phyloP scores from a whole-genome alignment of 2,113 vertebrate genomes.

The Rhipidura dahli region DNA sequence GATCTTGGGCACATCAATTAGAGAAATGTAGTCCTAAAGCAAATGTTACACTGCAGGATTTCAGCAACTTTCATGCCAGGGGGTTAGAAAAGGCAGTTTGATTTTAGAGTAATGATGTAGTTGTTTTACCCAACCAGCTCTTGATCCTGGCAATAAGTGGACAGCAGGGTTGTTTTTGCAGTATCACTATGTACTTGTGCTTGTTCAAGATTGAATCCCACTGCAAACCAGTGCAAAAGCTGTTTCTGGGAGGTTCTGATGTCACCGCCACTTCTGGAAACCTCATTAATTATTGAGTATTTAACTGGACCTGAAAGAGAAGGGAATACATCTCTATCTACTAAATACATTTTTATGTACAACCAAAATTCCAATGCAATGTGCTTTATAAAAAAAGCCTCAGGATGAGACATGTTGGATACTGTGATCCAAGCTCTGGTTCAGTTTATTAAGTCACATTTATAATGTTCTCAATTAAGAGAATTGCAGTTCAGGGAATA shows the following conservation, averaged over 20 bases:
- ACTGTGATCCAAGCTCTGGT: not conserved
- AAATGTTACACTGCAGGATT: not conserved
- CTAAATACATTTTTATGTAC: slow-evolving; percentile 24
- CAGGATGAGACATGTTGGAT: not conserved
- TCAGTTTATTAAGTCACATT: not conserved
- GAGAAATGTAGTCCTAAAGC: not conserved
- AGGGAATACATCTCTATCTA: not conserved
- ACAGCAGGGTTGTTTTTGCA: not conserved
- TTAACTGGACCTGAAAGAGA: slow-evolving; percentile 65
- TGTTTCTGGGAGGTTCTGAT: slow-evolving; percentile 52
- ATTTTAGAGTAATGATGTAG: not conserved
- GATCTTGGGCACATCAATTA: not conserved
- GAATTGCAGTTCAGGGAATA: not conserved
- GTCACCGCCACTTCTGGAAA: slow-evolving; percentile 26
- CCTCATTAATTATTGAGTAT: slow-evolving; percentile 48
- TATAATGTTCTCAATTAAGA: not conserved
- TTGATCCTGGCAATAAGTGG: not conserved
- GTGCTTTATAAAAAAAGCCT: not conserved
- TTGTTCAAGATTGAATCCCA: slow-evolving; percentile 28
- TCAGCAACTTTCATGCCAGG: not conserved
- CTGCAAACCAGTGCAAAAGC: slow-evolving; percentile 31
- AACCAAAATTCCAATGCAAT: not conserved
- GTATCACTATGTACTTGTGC: slow-evolving; percentile 3
- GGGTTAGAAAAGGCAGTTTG: not conserved
- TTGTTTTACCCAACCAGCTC: not conserved